Conservation (phyloP, 2,797 vertebrate genomes). For the Pygocentrus nattereri region DNA sequence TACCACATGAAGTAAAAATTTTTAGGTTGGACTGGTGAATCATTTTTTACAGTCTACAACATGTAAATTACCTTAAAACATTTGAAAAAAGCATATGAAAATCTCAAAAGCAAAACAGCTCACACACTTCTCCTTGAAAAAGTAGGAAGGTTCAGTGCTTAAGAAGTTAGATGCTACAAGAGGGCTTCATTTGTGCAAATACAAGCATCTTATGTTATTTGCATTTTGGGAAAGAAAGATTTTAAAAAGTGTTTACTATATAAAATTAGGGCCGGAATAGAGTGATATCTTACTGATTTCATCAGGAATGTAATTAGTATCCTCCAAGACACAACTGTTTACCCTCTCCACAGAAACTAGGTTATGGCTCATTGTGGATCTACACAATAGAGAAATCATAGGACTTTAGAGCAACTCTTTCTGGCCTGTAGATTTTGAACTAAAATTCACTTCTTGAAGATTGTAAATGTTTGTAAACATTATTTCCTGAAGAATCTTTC, state of each 20-base stretch:
- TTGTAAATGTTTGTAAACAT: too few relatives aligned
- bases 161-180: neutral
- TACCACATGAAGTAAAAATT: too few relatives aligned
- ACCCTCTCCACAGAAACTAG: neutral
- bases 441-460: too few relatives aligned
- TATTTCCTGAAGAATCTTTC: too few relatives aligned
- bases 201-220: neutral
- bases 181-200: neutral
- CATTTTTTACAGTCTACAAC: too few relatives aligned
- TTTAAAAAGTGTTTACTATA: neutral
- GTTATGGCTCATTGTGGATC: neutral
- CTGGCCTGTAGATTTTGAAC: neutral
- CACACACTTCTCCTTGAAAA: neutral
- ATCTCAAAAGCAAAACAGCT: too few relatives aligned
- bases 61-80: too few relatives aligned
- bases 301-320: slow-evolving; percentile 1
- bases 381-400: neutral
- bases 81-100: too few relatives aligned
- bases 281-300: neutral
- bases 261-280: neutral
- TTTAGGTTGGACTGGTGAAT: too few relatives aligned
- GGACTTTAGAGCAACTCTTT: neutral
- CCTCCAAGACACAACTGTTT: neutral
- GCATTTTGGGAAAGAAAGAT: neutral
- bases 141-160: neutral